Conservation (phyloP, 53 echinoderm and acorn worm species). For the Apostichopus leukothele region DNA sequence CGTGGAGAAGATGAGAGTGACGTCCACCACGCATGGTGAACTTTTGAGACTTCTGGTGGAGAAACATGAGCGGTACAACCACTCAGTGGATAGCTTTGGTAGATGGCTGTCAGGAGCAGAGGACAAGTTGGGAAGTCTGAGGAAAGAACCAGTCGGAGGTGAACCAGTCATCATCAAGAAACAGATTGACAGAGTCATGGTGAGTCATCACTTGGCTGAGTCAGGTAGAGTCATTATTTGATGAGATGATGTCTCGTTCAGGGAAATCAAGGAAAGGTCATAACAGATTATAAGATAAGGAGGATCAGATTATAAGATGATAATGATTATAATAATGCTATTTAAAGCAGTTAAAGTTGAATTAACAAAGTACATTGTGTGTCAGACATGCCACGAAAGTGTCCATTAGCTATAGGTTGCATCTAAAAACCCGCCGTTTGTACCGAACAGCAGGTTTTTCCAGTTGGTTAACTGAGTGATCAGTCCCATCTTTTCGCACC, state of each 20-base stretch:
- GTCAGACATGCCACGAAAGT: neutral
- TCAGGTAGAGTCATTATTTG: too few relatives aligned
- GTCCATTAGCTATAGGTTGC: too few relatives aligned
- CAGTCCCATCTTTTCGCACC: too few relatives aligned
- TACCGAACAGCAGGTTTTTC: too few relatives aligned
- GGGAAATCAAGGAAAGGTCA: too few relatives aligned
- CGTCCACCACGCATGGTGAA: constrained; percentile 57
- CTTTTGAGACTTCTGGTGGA: constrained; percentile 66
- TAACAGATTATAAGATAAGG: neutral
- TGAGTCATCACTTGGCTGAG: constrained; percentile 14
- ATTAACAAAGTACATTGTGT: neutral
- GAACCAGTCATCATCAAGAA: constrained; percentile 83
- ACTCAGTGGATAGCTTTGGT: constrained; percentile 66
- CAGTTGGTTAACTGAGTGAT: too few relatives aligned
- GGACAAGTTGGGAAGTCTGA: constrained; percentile 67
- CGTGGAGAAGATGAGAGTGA: constrained; percentile 69
- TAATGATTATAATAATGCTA: neutral
- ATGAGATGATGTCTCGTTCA: too few relatives aligned
- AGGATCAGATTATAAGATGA: too few relatives aligned
- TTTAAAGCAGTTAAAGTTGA: neutral
- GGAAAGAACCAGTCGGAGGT: constrained; percentile 82
- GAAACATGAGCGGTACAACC: constrained; percentile 81
- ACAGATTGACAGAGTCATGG: constrained; percentile 89
- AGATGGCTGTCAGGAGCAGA: constrained; percentile 82
- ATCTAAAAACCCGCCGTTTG: too few relatives aligned